Evolutionary conservation across 2,797 vertebrate species (phyloP), one percentile per base, ranked within the genome.

Genomic region (Pampus argenteus): DNA sequence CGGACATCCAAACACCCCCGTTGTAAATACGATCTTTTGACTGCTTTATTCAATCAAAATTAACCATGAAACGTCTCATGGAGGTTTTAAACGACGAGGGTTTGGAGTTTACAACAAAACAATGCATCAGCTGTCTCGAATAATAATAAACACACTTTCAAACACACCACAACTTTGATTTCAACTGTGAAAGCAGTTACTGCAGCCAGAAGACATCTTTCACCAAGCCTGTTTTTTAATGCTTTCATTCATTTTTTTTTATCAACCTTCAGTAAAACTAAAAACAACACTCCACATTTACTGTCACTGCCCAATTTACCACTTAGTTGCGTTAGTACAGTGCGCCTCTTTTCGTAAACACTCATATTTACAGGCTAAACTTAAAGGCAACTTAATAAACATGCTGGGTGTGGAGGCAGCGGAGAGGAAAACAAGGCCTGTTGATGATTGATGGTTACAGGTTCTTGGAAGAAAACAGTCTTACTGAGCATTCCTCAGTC

Each of bases 381-480:
- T 0, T 86, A 78, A 91, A 93, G n/a, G 87, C 87, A 86, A 1
- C 87, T 82, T 38, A 59, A 86, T 84, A 93, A 94, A 94, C 93
- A 93, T 69, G 83, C 89, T 87, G 94, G 92, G 91, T 90, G 91
- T 81, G 88, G 89, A 88, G 69, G 42, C 74, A 84, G 66, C 59
- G 67, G 65, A 71, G 82, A 78, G 87, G 74, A 83, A 91, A 88
- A 92, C 90, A 84, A 54, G 70, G 58, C 69, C 86, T 73, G 66
- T 69, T 90, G 93, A 92, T 95, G 94, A 95, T 94, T 95, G 94
- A 94, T 94, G 89, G 92, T 92, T 94, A 86, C 93, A 94, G 92
- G 93, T 94, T 95, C 92, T 86, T 85, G 73, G 88, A 93, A 89
- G 90, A 95, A 95, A 95, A 95, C 93, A 94, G 91, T 85, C 86